These are phyloP conservation scores for Diplolepis rosae DNA, from an alignment of 2,888 invertebrate species.

Conservation along the genomic window DNA sequence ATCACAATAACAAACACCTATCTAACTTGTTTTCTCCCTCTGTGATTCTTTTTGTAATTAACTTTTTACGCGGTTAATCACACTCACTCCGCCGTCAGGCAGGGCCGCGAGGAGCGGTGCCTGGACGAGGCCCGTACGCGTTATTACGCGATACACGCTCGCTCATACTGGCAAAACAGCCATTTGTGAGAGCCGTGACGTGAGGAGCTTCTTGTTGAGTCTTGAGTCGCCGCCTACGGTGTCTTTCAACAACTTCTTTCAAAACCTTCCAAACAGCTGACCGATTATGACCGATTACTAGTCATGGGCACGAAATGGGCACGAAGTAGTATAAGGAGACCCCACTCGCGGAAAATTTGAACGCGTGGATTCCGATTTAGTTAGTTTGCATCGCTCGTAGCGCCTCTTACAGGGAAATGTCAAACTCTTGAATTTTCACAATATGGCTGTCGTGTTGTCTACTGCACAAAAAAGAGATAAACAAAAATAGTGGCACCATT, in stretches of 20 bases:
- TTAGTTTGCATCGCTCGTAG: too few species aligned
- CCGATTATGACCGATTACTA: background rate
- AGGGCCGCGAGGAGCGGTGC: slow-evolving; percentile 59
- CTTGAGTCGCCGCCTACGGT: slow-evolving; percentile 8
- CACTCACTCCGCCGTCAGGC: slow-evolving; percentile 48
- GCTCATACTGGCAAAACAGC: slow-evolving; percentile 63
- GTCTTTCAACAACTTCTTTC: slow-evolving; percentile 1
- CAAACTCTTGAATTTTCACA: too few species aligned
- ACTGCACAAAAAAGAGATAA: too few species aligned
- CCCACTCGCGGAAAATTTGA: too few species aligned
- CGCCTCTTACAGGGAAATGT: too few species aligned
- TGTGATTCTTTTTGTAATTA: background rate
- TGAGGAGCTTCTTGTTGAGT: slow-evolving; percentile 35
- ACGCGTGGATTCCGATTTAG: too few species aligned
- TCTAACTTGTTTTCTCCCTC: slow-evolving; percentile 14
- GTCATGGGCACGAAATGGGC: too few species aligned
- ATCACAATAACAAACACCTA: background rate
- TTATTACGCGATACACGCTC: slow-evolving; percentile 56
- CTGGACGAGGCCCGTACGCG: slow-evolving; percentile 61
- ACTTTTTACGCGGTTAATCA: background rate
- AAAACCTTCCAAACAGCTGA: slow-evolving; percentile 12
- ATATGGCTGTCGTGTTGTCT: too few species aligned
- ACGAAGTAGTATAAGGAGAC: too few species aligned
- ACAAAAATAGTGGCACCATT: too few species aligned
- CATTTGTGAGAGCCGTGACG: slow-evolving; percentile 58